phyloP scores from a whole-genome alignment of 1,140 invertebrate genomes.

The Pectinophora gossypiella region DNA sequence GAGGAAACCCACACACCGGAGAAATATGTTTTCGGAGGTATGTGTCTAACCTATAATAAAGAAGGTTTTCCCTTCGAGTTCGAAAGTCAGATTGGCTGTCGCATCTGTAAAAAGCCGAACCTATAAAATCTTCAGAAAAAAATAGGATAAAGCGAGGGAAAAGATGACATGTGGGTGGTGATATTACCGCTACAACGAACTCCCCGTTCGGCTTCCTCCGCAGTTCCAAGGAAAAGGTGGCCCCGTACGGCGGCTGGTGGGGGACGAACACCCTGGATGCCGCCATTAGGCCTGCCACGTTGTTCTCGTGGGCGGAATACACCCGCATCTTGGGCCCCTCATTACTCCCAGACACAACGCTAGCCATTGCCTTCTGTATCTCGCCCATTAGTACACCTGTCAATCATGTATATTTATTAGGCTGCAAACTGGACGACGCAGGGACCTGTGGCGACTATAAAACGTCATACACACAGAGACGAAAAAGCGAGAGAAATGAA shows the following conservation, averaged over 20 bases:
- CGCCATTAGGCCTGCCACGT: constrained; percentile 79
- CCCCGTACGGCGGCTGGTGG: constrained; percentile 75
- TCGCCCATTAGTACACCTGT: constrained; percentile 76
- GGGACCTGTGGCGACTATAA: too few species aligned
- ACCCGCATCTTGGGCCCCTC: constrained; percentile 73
- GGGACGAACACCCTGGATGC: constrained; percentile 79
- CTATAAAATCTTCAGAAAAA: background rate
- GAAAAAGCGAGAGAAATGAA: too few species aligned
- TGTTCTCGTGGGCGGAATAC: constrained; percentile 83
- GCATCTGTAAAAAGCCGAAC: too few species aligned
- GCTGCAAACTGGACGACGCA: too few species aligned
- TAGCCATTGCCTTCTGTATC: constrained; percentile 69
- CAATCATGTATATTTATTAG: too few species aligned
- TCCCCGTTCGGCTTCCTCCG: constrained; percentile 33
- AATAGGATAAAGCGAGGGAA: background rate
- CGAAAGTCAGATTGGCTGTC: background rate
- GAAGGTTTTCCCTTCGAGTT: too few species aligned
- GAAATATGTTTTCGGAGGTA: too few species aligned
- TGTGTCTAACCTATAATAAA: too few species aligned
- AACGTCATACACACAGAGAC: too few species aligned
- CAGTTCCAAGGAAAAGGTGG: constrained; percentile 65
- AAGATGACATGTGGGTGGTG: too few species aligned
- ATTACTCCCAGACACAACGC: constrained; percentile 44
- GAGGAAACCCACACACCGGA: too few species aligned
- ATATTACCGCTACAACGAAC: constrained; percentile 49